Evolutionary conservation across 2,797 vertebrate species (phyloP), one percentile per base, ranked within the genome.

Genomic region (Oreochromis grahami): DNA sequence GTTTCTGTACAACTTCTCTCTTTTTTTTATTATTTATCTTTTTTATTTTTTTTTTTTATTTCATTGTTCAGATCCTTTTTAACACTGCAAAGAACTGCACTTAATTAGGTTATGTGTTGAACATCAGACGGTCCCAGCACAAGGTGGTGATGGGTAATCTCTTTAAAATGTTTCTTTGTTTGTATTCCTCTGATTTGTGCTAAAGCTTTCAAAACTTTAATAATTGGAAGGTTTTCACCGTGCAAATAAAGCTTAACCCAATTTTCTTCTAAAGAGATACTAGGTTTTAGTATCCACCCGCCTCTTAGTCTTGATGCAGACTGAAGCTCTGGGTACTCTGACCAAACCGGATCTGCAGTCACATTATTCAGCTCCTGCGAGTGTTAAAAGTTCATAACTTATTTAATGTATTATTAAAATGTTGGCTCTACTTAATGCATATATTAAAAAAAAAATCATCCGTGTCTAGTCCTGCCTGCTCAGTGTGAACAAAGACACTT

Each of bases 31-130:
- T 45, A 7, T 15, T 45, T 43, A 14, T 26, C 2, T 26, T 26
- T 3, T 13, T 52, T 5, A 0, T 1, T 53, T 11, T 24, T 0
- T 32, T 36, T n/a, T 63, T 38, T 3, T 0, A 60, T n/a, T 36
- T 36, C 4, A 63, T 36, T 63, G 10, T 36, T 60, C 29, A 60
- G 56, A 63, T 63, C 58, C 58, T n/a, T n/a, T 63, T 36, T 63
- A 63, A 36, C 32, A 36, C 32, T 36, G 19, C 3, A 5, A 63
- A 36, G 34, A 36, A 63, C 32, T 38, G 34, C 19, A 63, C 58
- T 63, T 63, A 63, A 38, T 63, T 63, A 38, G 19, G 19, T 63
- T 63, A 12, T 63, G 58, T 63, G 58, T 63, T 60, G 19, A 38
- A 63, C 19, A 38, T 63, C 11, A 63, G 10, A 63, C 34, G 11